phyloP scores from a whole-genome alignment of 2,888 invertebrate species.

The Monochamus alternatus region DNA sequence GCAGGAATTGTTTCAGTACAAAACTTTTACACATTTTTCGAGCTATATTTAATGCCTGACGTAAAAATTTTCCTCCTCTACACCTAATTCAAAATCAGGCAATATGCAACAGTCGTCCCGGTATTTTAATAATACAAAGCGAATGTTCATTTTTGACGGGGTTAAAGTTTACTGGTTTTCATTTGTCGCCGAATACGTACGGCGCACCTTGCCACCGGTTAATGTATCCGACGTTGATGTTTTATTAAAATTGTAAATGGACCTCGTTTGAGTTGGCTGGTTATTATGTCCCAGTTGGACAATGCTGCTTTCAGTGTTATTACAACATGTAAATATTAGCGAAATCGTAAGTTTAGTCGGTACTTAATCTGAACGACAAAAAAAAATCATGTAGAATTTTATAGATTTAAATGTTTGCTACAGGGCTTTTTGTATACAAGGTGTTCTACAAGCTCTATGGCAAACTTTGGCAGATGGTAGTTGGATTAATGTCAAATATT shows the following conservation, averaged over 20 bases:
- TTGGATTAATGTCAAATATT: no score
- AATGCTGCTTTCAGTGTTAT: neutral
- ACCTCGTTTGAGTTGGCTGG: neutral
- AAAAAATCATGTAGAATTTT: no score
- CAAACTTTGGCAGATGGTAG: no score
- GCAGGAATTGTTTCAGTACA: no score
- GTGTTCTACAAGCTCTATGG: no score
- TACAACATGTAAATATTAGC: neutral
- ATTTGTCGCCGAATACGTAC: conserved; percentile 24
- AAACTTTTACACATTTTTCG: no score
- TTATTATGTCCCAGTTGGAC: neutral
- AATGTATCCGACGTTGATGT: conserved; percentile 11
- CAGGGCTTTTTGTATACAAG: no score
- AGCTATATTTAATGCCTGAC: neutral
- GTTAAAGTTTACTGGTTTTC: conserved; percentile 13
- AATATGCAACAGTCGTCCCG: neutral
- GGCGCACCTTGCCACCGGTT: conserved; percentile 15
- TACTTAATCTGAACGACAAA: no score
- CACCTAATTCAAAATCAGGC: neutral
- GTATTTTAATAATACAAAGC: conserved; percentile 11
- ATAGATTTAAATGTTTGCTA: no score
- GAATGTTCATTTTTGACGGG: neutral
- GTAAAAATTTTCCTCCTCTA: neutral
- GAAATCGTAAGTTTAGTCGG: neutral
- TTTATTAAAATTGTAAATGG: conserved; percentile 21